phyloP scores from a whole-genome alignment of 23 tunicate genomes.

The Halocynthia aurantium region DNA sequence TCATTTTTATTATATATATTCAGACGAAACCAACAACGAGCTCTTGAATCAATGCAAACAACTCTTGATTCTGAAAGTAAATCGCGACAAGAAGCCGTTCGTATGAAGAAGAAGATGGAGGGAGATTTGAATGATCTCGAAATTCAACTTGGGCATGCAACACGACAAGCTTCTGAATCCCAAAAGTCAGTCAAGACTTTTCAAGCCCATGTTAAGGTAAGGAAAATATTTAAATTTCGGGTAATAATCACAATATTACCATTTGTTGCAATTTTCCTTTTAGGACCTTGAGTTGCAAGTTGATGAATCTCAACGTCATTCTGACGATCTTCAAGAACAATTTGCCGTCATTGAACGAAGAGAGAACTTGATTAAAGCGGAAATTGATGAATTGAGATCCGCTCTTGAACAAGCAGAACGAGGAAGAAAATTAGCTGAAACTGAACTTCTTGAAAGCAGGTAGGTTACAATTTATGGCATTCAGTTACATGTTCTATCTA shows the following conservation, averaged over 20 bases:
- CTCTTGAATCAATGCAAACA: slow-evolving; percentile 49
- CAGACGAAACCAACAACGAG: slow-evolving; percentile 35
- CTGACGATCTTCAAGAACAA: slow-evolving; percentile 72
- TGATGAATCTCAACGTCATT: slow-evolving; percentile 74
- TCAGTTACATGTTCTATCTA: too few species aligned
- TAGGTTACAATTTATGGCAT: not conserved
- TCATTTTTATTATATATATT: too few species aligned
- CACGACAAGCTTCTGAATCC: slow-evolving; percentile 86
- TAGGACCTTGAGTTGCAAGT: slow-evolving; percentile 74
- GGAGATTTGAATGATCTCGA: slow-evolving; percentile 29
- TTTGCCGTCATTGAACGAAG: slow-evolving; percentile 87
- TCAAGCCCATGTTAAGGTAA: slow-evolving; percentile 61
- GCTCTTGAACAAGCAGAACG: slow-evolving; percentile 52
- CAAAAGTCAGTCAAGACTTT: slow-evolving; percentile 72
- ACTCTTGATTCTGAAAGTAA: slow-evolving; percentile 38
- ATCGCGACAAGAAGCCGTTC: slow-evolving; percentile 33
- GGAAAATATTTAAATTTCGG: too few species aligned
- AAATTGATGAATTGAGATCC: slow-evolving; percentile 65
- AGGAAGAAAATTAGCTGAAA: slow-evolving; percentile 40
- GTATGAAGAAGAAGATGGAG: slow-evolving; percentile 34
- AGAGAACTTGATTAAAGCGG: slow-evolving; percentile 77
- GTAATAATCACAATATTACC: too few species aligned
- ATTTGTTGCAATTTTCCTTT: too few species aligned
- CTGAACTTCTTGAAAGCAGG: slow-evolving; percentile 68
- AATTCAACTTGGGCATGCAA: slow-evolving; percentile 75